A percentile compares a stretch with the other conserved stretches of the same genome.
Conservation (phyloP, 2,888 invertebrate species). For the Cerastis leucographa region DNA sequence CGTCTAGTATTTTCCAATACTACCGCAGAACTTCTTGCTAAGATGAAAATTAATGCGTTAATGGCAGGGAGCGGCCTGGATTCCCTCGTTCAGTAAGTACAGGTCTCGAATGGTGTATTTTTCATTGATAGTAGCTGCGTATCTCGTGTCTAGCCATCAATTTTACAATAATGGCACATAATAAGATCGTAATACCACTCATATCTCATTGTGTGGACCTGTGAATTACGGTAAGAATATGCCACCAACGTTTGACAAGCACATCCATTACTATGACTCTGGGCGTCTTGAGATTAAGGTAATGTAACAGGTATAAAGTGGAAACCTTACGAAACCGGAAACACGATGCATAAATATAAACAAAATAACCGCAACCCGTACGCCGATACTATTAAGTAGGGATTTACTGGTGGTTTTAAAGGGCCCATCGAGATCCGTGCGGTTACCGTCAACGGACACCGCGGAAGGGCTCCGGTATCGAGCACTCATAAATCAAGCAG, state of each 20-base stretch:
- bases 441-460: slow-evolving; percentile 85
- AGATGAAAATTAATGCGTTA: slow-evolving; percentile 75
- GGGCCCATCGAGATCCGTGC: slow-evolving; percentile 78
- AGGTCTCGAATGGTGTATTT: slow-evolving; percentile 61
- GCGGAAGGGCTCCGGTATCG: slow-evolving; percentile 88
- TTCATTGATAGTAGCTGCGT: slow-evolving; percentile 61
- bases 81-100: slow-evolving; percentile 63
- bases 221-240: slow-evolving; percentile 54
- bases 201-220: slow-evolving; percentile 54
- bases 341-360: slow-evolving; percentile 36
- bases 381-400: slow-evolving; percentile 59
- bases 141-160: slow-evolving; percentile 58
- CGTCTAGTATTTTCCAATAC: slow-evolving; percentile 71
- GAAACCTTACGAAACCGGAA: slow-evolving; percentile 62
- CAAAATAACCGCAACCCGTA: slow-evolving; percentile 62
- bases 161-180: slow-evolving; percentile 64
- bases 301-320: slow-evolving; percentile 50
- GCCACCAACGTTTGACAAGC: slow-evolving; percentile 47
- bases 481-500: slow-evolving; percentile 86
- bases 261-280: slow-evolving; percentile 51
- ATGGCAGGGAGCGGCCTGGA: slow-evolving; percentile 61
- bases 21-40: slow-evolving; percentile 68
- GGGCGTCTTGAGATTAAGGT: slow-evolving; percentile 53
- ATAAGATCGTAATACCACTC: slow-evolving; percentile 62
- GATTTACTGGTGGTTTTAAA: slow-evolving; percentile 75